phyloP scores from a whole-genome alignment of 1,140 invertebrate genomes.

The Latrodectus geometricus region DNA sequence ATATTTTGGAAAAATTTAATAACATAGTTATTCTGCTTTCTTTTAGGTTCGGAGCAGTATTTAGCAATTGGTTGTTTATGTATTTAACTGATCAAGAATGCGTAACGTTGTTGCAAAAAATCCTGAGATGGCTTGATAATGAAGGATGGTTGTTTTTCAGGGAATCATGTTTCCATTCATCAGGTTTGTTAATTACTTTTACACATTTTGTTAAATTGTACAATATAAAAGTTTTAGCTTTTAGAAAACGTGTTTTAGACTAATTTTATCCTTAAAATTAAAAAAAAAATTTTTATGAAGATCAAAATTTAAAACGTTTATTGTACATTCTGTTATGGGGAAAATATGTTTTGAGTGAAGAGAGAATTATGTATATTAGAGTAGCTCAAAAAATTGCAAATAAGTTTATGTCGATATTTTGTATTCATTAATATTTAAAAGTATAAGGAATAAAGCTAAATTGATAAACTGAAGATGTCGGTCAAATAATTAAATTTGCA shows the following conservation, averaged over 20 bases:
- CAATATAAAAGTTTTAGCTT: too few relatives aligned
- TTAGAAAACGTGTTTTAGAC: too few relatives aligned
- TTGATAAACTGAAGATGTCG: too few relatives aligned
- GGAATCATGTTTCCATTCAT: conserved; percentile 73
- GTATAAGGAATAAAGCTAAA: too few relatives aligned
- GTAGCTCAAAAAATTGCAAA: neutral
- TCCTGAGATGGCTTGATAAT: conserved; percentile 72
- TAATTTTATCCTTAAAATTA: neutral
- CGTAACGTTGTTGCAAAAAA: conserved; percentile 69
- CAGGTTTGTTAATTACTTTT: conserved; percentile 67
- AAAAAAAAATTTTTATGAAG: neutral
- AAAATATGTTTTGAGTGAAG: neutral
- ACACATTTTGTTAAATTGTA: too few relatives aligned
- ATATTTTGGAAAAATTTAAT: neutral
- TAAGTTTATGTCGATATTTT: too few relatives aligned
- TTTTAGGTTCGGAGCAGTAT: conserved; percentile 71
- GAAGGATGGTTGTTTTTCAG: conserved; percentile 73
- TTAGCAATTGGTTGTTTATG: conserved; percentile 77
- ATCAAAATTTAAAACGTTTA: neutral
- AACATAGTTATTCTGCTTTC: conserved; percentile 46
- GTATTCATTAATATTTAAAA: neutral
- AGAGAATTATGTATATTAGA: neutral
- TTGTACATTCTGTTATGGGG: neutral
- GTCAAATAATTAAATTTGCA: too few relatives aligned
- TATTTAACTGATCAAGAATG: conserved; percentile 74